phyloP scores from a whole-genome alignment of 1,140 invertebrate genomes.

The Bemisia tabaci region DNA sequence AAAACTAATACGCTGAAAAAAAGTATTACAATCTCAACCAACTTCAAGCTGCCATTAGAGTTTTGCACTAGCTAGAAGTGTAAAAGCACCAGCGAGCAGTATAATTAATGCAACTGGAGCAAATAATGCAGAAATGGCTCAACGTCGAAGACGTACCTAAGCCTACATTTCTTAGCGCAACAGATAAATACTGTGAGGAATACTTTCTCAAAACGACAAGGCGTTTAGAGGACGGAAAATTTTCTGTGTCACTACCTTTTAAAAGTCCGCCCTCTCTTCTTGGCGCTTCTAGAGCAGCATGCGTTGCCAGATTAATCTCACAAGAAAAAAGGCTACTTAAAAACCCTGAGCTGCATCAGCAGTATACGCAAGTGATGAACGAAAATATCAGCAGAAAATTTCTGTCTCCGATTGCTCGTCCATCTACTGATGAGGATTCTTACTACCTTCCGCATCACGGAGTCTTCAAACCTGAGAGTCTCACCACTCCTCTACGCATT shows the following conservation, averaged over 20 bases:
- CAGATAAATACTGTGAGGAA: neutral
- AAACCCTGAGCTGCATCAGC: neutral
- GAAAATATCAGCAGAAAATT: neutral
- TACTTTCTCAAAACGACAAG: neutral
- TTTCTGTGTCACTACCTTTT: neutral
- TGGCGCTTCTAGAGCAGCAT: neutral
- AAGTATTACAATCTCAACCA: too few species aligned
- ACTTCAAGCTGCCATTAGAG: too few species aligned
- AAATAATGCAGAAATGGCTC: neutral
- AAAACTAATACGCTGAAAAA: too few species aligned
- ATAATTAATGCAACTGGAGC: too few species aligned
- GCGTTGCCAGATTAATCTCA: neutral
- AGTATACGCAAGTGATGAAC: neutral
- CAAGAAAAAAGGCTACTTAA: neutral
- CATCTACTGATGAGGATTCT: conserved; percentile 20
- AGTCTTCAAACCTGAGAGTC: conserved; percentile 7
- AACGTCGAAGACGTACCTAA: neutral
- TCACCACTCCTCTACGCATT: conserved; percentile 6
- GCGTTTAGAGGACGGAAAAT: neutral
- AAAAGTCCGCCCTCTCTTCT: neutral
- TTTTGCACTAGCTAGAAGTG: too few species aligned
- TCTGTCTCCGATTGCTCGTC: neutral
- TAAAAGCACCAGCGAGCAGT: too few species aligned
- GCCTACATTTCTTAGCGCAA: neutral
- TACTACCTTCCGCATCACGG: conserved; percentile 10